Conservation (phyloP, 2,113 vertebrate species). For the Limanda limanda region DNA sequence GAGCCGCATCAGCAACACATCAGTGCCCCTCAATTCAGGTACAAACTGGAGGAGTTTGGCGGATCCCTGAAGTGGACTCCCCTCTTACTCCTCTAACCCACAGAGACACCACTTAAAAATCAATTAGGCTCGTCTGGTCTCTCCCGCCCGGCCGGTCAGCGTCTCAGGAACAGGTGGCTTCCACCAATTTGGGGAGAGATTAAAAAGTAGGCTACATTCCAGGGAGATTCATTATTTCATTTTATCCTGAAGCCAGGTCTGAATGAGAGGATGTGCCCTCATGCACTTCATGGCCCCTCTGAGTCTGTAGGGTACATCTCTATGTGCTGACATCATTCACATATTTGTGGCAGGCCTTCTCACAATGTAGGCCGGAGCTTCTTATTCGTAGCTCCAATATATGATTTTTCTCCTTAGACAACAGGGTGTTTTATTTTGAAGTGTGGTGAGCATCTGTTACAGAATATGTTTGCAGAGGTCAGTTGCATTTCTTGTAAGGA, state of each 20-base stretch:
- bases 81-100: constrained; percentile 66
- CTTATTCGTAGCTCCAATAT: too few species aligned
- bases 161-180: constrained; percentile 43
- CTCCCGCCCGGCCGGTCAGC: constrained; percentile 15
- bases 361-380: too few species aligned
- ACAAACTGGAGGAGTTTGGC: constrained; percentile 76
- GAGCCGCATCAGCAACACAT: constrained; percentile 77
- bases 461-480: too few species aligned
- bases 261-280: not conserved
- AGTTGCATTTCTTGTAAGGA: not conserved
- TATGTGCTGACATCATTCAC: too few species aligned
- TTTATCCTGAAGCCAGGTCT: not conserved
- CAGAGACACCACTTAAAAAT: constrained; percentile 85
- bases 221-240: constrained; percentile 1
- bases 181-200: constrained; percentile 12
- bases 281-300: not conserved
- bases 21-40: constrained; percentile 80
- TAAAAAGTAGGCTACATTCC: constrained; percentile 6
- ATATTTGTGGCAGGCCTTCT: too few species aligned
- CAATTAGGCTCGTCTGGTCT: constrained; percentile 80
- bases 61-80: constrained; percentile 74
- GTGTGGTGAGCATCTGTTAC: not conserved
- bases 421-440: too few species aligned
- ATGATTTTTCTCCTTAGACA: too few species aligned
- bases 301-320: not conserved